phyloP scores from a whole-genome alignment of 2,888 invertebrate species.

The Myopa testacea region DNA sequence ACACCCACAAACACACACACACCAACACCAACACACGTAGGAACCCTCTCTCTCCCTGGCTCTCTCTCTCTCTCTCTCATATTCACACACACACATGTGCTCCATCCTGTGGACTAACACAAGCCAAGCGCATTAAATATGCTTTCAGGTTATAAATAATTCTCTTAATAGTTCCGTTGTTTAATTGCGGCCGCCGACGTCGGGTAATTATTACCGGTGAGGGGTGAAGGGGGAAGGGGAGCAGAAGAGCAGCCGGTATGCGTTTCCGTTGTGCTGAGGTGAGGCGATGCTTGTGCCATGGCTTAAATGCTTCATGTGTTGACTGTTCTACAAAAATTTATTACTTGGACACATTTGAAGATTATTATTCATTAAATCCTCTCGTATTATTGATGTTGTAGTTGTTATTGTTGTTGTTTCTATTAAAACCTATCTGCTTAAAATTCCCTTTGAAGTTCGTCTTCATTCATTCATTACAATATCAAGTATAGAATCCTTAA shows the following conservation, averaged over 20 bases:
- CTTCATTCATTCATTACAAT: too few species aligned
- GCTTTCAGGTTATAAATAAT: conserved; percentile 45
- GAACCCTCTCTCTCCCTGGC: conserved; percentile 11
- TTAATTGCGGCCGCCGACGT: conserved; percentile 18
- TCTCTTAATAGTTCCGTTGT: conserved; percentile 37
- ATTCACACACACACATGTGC: conserved; percentile 25
- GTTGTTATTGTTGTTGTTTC: not conserved
- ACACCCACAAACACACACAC: conserved; percentile 24
- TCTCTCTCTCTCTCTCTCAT: too few species aligned
- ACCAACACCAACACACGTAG: conserved; percentile 25
- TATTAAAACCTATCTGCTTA: too few species aligned
- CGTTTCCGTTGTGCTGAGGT: conserved; percentile 1
- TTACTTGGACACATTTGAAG: not conserved
- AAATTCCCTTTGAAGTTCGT: too few species aligned
- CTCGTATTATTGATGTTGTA: not conserved
- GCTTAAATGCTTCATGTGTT: not conserved
- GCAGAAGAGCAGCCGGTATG: not conserved
- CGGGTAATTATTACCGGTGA: conserved; percentile 24
- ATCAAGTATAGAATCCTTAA: too few species aligned
- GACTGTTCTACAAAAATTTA: conserved; percentile 18
- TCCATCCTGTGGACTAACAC: conserved; percentile 34
- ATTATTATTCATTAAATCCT: conserved; percentile 5
- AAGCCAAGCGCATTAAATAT: conserved; percentile 18
- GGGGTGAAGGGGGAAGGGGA: not conserved
- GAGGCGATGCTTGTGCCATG: not conserved